Percentiles rank a stretch among this genome's conserved stretches.
phyloP scores from a whole-genome alignment of 2,113 vertebrate genomes.

The Strix uralensis region DNA sequence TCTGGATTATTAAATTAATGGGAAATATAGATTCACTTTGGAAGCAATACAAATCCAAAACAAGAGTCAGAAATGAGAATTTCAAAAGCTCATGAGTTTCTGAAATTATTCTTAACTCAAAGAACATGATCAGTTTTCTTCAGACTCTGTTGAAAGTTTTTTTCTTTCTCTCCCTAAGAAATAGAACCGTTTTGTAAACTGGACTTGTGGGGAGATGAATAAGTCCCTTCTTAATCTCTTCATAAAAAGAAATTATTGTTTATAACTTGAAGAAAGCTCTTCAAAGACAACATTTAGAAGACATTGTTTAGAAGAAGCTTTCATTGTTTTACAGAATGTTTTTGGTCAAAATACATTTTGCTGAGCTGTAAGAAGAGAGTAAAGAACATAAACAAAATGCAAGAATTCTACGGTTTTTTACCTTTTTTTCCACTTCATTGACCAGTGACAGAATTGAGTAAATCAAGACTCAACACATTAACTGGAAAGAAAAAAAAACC shows the following conservation, averaged over 20 bases:
- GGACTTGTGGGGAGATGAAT: not conserved
- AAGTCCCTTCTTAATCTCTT: not conserved
- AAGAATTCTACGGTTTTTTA: not conserved
- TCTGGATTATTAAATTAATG: slow-evolving; percentile 19
- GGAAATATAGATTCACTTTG: not conserved
- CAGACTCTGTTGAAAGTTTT: not conserved
- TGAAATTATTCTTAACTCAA: not conserved
- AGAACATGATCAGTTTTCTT: not conserved
- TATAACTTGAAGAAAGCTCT: not conserved
- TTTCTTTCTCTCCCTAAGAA: not conserved
- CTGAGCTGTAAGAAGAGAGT: not conserved
- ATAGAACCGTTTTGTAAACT: not conserved
- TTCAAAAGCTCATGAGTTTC: not conserved
- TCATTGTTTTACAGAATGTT: not conserved
- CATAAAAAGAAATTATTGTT: not conserved
- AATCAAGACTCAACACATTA: not conserved
- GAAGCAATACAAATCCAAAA: not conserved
- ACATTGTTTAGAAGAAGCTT: not conserved
- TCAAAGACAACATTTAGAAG: not conserved
- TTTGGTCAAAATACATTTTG: not conserved
- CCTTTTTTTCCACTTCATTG: not conserved
- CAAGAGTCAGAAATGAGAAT: not conserved
- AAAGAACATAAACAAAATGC: not conserved
- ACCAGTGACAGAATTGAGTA: not conserved
- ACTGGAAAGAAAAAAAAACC: not conserved